Base-by-base conservation (phyloP, 1,140 invertebrate species). In the Drosophila malerkotliana region DNA sequence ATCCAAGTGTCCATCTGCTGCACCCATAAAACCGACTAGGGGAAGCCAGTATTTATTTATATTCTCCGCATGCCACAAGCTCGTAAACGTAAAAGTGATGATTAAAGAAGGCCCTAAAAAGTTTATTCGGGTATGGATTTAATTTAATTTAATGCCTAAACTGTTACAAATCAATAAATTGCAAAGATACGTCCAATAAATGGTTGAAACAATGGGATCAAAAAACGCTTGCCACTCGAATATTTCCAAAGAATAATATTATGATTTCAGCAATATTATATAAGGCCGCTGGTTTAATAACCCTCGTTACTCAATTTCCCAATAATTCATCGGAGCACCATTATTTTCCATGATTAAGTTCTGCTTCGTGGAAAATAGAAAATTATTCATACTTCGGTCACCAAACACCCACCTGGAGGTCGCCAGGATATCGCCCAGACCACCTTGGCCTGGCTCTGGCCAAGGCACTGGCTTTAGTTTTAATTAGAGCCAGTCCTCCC, bases 401-500 rank as follows among this genome's bases (percentile, higher is more conserved):
- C 63, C 24, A 39, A 39, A 39, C 44, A n/a, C 24, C 8, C 54
- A 48, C 15, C 6, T 0, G 10, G 45, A 15, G 47, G 32, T 41
- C 30, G 39, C 14, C 21, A 28, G 21, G 34, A 32, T 10, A 3
- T 14, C 28, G 14, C 28, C 14, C 28, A 26, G n/a, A 1, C 26
- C 14, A 14, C 28, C 10, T 12, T 3, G 1, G 4, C 10, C 26
- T 24, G 18, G 18, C 44, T 39, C 39, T 34, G 58, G 10, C 59
- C 30, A 32, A 21, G 18, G 18, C 18, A 1, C 18, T 18, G 1
- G 59, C 71, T 57, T 74, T 74, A 66, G 72, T 74, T 74, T 74
- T 74, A 74, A 74, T 74, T 74, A 74, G 53, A 41, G 59, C 58
- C 34, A 74, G 72, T 41, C 71, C 64, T 53, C 18, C 15, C 60